Evolutionary conservation across 2,888 invertebrate species (phyloP), one percentile per base, ranked within the genome.

Genomic region (Napeogenes sylphis): DNA sequence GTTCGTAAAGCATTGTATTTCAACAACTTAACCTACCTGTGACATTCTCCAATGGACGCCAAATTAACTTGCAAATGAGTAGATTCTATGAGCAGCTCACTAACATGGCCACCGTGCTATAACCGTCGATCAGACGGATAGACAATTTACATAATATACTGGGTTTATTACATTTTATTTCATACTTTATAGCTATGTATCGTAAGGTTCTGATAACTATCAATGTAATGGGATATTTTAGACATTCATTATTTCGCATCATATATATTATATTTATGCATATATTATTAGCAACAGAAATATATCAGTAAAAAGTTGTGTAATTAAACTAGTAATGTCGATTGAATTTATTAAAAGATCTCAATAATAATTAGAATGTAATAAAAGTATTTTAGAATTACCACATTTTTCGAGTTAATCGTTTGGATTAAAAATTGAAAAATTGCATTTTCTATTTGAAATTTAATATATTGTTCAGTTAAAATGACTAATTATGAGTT

Each of bases 1-100:
- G 21, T 21, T 21, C 21, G 21, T 21, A 21, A 21, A 38, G 56
- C 45, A 42, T 42, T 56, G 45, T 38, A 56, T 45, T 45, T 56
- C 56, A 56, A 45, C 21, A 56, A 14, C 38, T 38, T 56, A 56
- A 45, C 35, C 45, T 45, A 45, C 14, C 33, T 45, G 51, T 45
- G 45, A 55, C 59, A 55, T 33, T 33, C 55, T 30, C 57, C 51
- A 46, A 53, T 58, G 55, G 55, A 58, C 45, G 45, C 21, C 51
- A 61, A 54, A 64, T 61, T 64, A 61, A 64, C 64, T 64, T 64
- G 64, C 64, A 64, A 64, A 64, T 64, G 61, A 64, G 64, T 33
- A 33, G 58, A 56, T 56, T 56, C 53, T 56, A 30, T 55, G 35
- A 55, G 13, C 56, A 54, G 30, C 42, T 33, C 47, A 53, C 42